These are phyloP conservation scores for Vanessa atalanta DNA, from an alignment of 1,140 invertebrate species.

Conservation along the genomic window DNA sequence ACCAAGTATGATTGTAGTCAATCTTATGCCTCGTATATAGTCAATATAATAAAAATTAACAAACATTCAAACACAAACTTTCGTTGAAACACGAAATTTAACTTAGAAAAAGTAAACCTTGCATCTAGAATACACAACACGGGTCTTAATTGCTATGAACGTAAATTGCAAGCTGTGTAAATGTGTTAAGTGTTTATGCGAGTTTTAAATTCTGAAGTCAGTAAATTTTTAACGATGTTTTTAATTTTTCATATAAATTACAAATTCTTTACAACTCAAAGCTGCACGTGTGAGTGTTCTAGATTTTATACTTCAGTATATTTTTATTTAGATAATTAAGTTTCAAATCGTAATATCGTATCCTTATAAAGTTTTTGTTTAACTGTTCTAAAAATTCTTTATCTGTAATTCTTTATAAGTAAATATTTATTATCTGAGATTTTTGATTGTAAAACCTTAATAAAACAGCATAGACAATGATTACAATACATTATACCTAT, in stretches of 20 bases:
- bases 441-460: too few species aligned
- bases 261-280: background rate
- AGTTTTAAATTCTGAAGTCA: slow-evolving; percentile 11
- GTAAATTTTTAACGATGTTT: slow-evolving; percentile 1
- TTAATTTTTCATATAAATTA: background rate
- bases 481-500: too few species aligned
- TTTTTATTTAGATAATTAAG: background rate
- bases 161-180: slow-evolving; percentile 29
- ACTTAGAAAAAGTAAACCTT: slow-evolving; percentile 16
- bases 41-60: too few species aligned
- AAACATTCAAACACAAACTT: too few species aligned
- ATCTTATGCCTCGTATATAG: too few species aligned
- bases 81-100: background rate
- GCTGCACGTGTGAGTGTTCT: background rate
- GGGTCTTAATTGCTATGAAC: slow-evolving; percentile 20
- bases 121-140: slow-evolving; percentile 20
- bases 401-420: too few species aligned
- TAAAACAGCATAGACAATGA: too few species aligned
- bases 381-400: too few species aligned
- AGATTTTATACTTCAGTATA: background rate
- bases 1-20: too few species aligned
- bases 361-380: too few species aligned
- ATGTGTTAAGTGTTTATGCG: slow-evolving; percentile 30
- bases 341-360: too few species aligned
- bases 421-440: too few species aligned